phyloP scores from a whole-genome alignment of 2,888 invertebrate genomes.

The Perdita meconis region DNA sequence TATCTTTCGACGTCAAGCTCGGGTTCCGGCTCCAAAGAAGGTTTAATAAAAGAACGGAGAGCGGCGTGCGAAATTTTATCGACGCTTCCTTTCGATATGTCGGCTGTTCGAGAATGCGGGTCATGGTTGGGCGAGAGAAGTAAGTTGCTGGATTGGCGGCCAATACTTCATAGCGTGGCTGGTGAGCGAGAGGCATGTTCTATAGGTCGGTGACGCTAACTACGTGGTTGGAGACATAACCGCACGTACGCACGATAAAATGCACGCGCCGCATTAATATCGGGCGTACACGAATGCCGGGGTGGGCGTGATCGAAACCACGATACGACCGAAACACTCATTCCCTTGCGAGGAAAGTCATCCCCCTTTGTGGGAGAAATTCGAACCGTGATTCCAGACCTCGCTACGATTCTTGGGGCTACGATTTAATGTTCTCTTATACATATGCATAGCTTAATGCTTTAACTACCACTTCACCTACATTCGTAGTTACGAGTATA shows the following conservation, averaged over 20 bases:
- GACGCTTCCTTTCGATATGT: slow-evolving; percentile 13
- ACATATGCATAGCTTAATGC: too few species aligned
- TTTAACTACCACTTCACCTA: too few species aligned
- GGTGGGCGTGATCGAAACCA: slow-evolving; percentile 18
- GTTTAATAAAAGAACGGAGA: slow-evolving; percentile 22
- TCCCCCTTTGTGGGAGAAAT: too few species aligned
- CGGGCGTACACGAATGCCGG: slow-evolving; percentile 9
- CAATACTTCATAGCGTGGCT: slow-evolving; percentile 44
- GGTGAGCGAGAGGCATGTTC: slow-evolving; percentile 59
- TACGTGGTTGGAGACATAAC: slow-evolving; percentile 50
- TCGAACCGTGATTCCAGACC: too few species aligned
- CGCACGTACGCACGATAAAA: slow-evolving; percentile 57
- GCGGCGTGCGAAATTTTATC: slow-evolving; percentile 9
- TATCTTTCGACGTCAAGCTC: slow-evolving; percentile 11
- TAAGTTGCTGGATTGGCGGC: slow-evolving; percentile 51
- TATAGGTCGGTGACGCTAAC: slow-evolving; percentile 62
- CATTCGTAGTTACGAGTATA: too few species aligned
- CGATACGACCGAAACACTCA: background rate
- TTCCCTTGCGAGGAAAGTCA: too few species aligned
- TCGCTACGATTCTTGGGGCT: too few species aligned
- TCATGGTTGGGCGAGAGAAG: slow-evolving; percentile 41
- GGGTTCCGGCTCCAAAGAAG: slow-evolving; percentile 4
- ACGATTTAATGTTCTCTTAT: too few species aligned
- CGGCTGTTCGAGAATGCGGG: slow-evolving; percentile 53
- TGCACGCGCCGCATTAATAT: slow-evolving; percentile 34